These are phyloP conservation scores for Macroglossus sobrinus DNA, from an alignment of 2,113 vertebrate genomes.

Conservation along the genomic window DNA sequence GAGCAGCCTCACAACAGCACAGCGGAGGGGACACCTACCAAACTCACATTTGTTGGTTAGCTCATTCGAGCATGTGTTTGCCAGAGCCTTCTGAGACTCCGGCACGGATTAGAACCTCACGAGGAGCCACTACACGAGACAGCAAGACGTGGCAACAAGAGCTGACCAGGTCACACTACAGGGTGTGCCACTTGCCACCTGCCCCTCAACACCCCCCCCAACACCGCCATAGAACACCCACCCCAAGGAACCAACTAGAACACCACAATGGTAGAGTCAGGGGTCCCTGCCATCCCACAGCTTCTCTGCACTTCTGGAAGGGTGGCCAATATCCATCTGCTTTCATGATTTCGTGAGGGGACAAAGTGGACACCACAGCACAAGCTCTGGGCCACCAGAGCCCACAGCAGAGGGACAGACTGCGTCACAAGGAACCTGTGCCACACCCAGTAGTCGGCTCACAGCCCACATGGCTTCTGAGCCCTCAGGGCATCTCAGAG, in stretches of 20 bases:
- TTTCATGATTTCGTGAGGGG: not conserved
- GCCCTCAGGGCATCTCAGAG: not conserved
- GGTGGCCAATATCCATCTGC: too few relatives aligned
- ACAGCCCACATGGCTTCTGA: not conserved
- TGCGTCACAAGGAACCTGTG: not conserved
- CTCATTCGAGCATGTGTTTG: not conserved
- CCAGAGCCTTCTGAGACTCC: not conserved
- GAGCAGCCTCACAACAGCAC: too few relatives aligned
- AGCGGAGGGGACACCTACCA: not conserved
- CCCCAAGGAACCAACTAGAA: not conserved
- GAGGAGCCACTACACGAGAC: not conserved
- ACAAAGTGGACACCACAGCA: not conserved
- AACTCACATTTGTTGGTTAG: rapidly evolving
- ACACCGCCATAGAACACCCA: too few relatives aligned
- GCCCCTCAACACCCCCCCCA: not conserved
- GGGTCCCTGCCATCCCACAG: not conserved
- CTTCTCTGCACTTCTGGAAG: not conserved
- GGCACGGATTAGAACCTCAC: rapidly evolving
- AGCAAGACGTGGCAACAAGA: not conserved
- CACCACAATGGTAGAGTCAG: rapidly evolving
- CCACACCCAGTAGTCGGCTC: rapidly evolving
- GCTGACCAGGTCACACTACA: not conserved
- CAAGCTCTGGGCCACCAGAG: not conserved
- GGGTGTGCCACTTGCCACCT: rapidly evolving
- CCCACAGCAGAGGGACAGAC: not conserved